These are phyloP conservation scores for Dufourea novaeangliae DNA, from an alignment of 1,140 invertebrate genomes.

Conservation along the genomic window DNA sequence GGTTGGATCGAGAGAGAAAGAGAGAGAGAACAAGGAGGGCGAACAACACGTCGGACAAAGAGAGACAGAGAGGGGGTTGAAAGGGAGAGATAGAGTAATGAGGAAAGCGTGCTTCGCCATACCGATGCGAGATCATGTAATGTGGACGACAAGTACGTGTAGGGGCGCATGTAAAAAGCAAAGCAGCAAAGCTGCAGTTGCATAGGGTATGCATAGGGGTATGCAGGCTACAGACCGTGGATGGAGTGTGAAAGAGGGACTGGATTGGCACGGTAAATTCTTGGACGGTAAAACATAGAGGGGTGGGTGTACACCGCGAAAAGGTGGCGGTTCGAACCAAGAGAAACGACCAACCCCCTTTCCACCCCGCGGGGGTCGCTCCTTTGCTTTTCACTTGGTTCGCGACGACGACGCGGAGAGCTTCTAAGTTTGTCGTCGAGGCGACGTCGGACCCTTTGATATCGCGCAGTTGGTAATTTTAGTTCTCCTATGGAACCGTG, in stretches of 20 bases:
- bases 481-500: neutral
- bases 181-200: slow-evolving; percentile 61
- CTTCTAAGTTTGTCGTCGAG: neutral
- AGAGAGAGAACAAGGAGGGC: neutral
- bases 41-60: neutral
- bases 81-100: slow-evolving; percentile 57
- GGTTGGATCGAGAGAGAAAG: slow-evolving; percentile 19
- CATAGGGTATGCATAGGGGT: slow-evolving; percentile 60
- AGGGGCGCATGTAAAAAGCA: slow-evolving; percentile 68
- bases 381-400: neutral
- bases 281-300: slow-evolving; percentile 43
- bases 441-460: slow-evolving; percentile 6
- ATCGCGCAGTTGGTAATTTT: slow-evolving; percentile 40
- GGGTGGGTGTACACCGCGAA: slow-evolving; percentile 1
- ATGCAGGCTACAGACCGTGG: slow-evolving; percentile 32
- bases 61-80: neutral
- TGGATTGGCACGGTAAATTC: slow-evolving; percentile 62
- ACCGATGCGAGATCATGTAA: slow-evolving; percentile 67
- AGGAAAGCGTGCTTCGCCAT: slow-evolving; percentile 62
- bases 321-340: neutral
- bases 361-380: neutral
- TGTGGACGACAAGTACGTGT: slow-evolving; percentile 65
- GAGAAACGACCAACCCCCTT: neutral
- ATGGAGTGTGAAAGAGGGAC: slow-evolving; percentile 56
- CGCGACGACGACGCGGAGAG: neutral